phyloP scores from a whole-genome alignment of 1,140 invertebrate species.

The Ips nitidus region DNA sequence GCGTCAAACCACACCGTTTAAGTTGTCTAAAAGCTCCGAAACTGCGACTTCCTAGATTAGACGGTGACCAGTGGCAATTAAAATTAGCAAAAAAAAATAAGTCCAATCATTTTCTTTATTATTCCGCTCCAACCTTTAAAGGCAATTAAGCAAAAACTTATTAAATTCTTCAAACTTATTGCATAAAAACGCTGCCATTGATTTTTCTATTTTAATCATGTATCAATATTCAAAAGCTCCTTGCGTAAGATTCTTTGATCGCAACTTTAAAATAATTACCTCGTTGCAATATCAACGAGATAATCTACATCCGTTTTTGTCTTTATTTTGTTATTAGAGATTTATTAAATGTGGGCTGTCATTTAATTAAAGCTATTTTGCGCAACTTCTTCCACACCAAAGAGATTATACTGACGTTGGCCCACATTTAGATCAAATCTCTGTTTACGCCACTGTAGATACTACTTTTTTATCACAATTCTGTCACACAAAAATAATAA shows the following conservation, averaged over 20 bases:
- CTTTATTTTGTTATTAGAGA: too few relatives aligned
- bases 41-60: neutral
- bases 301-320: too few relatives aligned
- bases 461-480: neutral
- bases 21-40: neutral
- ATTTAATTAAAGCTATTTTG: too few relatives aligned
- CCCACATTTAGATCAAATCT: too few relatives aligned
- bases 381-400: too few relatives aligned
- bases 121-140: constrained; percentile 27
- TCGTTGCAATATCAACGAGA: too few relatives aligned
- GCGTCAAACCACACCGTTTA: too few relatives aligned
- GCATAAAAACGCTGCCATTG: constrained; percentile 25
- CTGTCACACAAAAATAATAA: neutral
- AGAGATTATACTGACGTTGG: too few relatives aligned
- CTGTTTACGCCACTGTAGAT: too few relatives aligned
- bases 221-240: constrained; percentile 33
- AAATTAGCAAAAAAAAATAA: constrained; percentile 14
- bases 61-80: neutral
- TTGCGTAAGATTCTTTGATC: constrained; percentile 22
- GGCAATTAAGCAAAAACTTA: constrained; percentile 31
- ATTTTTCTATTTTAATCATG: constrained; percentile 32
- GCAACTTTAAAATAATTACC: constrained; percentile 25
- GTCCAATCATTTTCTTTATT: constrained; percentile 31
- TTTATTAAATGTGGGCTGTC: too few relatives aligned
- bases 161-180: constrained; percentile 27